Evolutionary conservation across 2,888 invertebrate species (phyloP), one percentile per base, ranked within the genome.

Genomic region (Lasioglossum leucozonium): DNA sequence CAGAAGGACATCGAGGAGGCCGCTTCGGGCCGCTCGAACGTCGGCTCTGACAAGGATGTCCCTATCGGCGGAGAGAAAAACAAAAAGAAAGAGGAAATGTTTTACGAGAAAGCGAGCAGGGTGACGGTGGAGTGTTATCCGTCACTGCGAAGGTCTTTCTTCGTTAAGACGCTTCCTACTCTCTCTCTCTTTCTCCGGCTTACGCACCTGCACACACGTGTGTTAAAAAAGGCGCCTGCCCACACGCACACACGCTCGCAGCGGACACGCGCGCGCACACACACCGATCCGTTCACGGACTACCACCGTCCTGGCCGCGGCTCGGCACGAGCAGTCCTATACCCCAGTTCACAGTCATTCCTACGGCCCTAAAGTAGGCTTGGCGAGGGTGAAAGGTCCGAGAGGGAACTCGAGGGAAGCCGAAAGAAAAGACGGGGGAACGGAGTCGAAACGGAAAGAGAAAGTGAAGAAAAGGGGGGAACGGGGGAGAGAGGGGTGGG

Each of bases 331-430:
- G 86, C 75, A 89, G 91, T 91, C 40, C 90, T 92, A 92, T 92
- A 93, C 91, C 92, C 93, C 89, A 92, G 92, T 93, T 93, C 92
- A 91, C 92, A 91, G 90, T 91, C 84, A 81, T 88, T 87, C 77
- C 81, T 75, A 62, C 79, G 71, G 77, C 81, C 78, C 58, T 74
- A 42, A 76, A 77, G 81, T 86, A 51, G 86, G 72, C 72, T 71
- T 80, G 84, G 82, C 79, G 87, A 84, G 81, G 83, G 82, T 73
- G 79, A 76, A 76, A 80, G 78, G 74, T 81, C 72, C 37, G 71
- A 72, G 71, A 65, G 75, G 37, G 78, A 79, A 86, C 10, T n/a
- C 51, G 51, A 55, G 51, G 84, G 81, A 81, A 79, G 82, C 58
- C 72, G 67, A 86, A 65, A 82, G 81, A 81, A 79, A 85, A 79